Evolutionary conservation across 2,888 invertebrate genomes (phyloP).

Genomic region (Scaptomyza reducta): DNA sequence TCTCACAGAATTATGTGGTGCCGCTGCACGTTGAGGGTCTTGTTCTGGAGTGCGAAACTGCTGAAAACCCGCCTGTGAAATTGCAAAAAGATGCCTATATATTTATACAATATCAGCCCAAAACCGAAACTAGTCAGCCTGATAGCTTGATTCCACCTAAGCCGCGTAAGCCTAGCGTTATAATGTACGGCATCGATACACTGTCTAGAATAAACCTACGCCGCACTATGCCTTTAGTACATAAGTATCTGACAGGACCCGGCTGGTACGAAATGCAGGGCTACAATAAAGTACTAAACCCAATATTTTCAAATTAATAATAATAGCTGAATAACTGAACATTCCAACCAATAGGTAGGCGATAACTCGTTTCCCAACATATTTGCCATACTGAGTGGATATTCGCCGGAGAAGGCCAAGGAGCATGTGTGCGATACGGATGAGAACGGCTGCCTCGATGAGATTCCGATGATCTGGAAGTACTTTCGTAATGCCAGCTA

Average conservation of each 20-base stretch:
- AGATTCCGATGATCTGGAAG: conserved; percentile 90
- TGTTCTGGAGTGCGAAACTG: conserved; percentile 82
- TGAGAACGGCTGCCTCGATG: conserved; percentile 86
- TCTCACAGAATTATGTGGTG: conserved; percentile 61
- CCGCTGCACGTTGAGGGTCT: conserved; percentile 69
- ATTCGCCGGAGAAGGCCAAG: conserved; percentile 85
- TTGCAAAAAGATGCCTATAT: conserved; percentile 85
- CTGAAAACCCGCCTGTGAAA: conserved; percentile 52
- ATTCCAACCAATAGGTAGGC: conserved; percentile 86
- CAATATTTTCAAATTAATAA: too few relatives aligned
- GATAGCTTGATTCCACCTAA: not conserved
- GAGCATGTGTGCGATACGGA: conserved; percentile 84
- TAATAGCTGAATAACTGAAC: not conserved
- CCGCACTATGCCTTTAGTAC: conserved; percentile 89
- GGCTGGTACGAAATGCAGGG: conserved; percentile 89
- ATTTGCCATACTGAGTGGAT: conserved; percentile 91
- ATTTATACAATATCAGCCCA: conserved; percentile 85
- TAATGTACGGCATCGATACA: conserved; percentile 92
- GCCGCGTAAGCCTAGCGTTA: conserved; percentile 85
- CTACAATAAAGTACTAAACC: conserved; percentile 86
- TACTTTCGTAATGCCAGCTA: conserved; percentile 88
- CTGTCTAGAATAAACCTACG: conserved; percentile 91
- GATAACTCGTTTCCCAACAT: conserved; percentile 95
- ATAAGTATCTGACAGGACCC: conserved; percentile 87
- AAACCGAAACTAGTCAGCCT: not conserved